Evolutionary conservation across 2,888 invertebrate species (phyloP).

Genomic region (Antheraea yamamai): DNA sequence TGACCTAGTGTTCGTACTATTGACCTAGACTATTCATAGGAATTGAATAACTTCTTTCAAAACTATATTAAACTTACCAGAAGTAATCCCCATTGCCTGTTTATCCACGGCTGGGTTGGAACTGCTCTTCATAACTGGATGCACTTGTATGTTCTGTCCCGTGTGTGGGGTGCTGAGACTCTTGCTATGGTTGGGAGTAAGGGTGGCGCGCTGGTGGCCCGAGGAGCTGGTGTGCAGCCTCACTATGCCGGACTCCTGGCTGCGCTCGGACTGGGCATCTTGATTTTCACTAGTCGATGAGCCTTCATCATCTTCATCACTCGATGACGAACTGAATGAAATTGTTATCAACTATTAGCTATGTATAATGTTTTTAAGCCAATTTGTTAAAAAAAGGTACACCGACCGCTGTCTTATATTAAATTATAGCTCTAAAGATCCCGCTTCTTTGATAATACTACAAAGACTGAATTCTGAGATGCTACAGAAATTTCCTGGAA

Average conservation of each 20-base stretch:
- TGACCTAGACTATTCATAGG: no score
- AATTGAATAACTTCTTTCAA: neutral
- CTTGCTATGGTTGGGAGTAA: slow-evolving; percentile 72
- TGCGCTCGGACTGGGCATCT: slow-evolving; percentile 67
- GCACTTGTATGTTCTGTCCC: slow-evolving; percentile 66
- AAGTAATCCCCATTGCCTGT: slow-evolving; percentile 75
- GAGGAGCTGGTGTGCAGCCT: slow-evolving; percentile 51
- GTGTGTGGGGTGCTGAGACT: slow-evolving; percentile 72
- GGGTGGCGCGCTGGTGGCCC: slow-evolving; percentile 46
- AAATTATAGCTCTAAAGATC: neutral
- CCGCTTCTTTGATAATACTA: neutral
- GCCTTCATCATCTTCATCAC: slow-evolving; percentile 85
- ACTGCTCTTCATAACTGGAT: slow-evolving; percentile 77
- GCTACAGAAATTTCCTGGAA: no score
- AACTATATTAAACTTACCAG: slow-evolving; percentile 52
- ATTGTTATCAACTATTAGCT: neutral
- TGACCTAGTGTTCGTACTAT: no score
- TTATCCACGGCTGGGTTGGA: slow-evolving; percentile 79
- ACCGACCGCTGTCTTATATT: no score
- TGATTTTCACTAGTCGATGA: slow-evolving; percentile 75
- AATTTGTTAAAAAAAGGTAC: neutral
- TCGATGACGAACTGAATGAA: slow-evolving; percentile 85
- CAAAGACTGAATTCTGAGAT: no score
- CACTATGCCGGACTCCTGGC: slow-evolving; percentile 62
- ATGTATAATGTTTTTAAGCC: neutral